Evolutionary conservation across 2,113 vertebrate species (phyloP), one percentile per base, ranked within the genome.

Genomic region (Ceuthmochares aereus): DNA sequence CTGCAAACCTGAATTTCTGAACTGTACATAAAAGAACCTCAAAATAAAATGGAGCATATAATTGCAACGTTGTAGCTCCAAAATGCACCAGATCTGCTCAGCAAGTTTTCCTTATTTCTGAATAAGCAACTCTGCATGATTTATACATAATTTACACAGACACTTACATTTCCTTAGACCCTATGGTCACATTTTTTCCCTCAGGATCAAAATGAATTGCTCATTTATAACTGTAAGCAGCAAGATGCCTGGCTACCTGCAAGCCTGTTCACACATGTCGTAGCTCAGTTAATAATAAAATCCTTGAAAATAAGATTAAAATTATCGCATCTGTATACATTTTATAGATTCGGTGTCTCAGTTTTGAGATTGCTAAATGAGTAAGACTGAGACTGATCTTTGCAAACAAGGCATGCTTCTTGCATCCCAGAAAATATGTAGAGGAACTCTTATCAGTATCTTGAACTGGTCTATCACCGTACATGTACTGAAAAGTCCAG

Each of bases 201-300:
- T 54, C 36, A 60, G 56, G 64, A 93, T 67, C 76, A 89, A 78
- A 93, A 70, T 55, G 11, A 94, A 64, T 89, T 69, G 34, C 73
- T 90, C 36, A 32, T 81, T 93, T 95, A 14, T 93, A 84, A 74
- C 51, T 91, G 26, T n/a, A 91, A 89, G 45, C 27, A 85, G 67
- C 32, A 76, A 62, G 85, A 55, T 73, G 43, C n/a, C 59, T 88
- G 63, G 12, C 63, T 90, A 72, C 32, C 64, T 90, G 59, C 52
- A 88, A 67, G 60, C 64, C 43, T 64, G 14, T 81, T 94, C 60
- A 34, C 32, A 92, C 68, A 42, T 92, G 76, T 77, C 77, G 19
- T 55, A 74, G 68, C 32, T 59, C 32, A 59, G 45, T 88, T 83
- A 85, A 69, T 85, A 83, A 83, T 22, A 34, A 93, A 67, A 47